Evolutionary conservation across 1,140 invertebrate species (phyloP), one percentile per base, ranked within the genome.

Genomic region (Mizuhopecten yessoensis): DNA sequence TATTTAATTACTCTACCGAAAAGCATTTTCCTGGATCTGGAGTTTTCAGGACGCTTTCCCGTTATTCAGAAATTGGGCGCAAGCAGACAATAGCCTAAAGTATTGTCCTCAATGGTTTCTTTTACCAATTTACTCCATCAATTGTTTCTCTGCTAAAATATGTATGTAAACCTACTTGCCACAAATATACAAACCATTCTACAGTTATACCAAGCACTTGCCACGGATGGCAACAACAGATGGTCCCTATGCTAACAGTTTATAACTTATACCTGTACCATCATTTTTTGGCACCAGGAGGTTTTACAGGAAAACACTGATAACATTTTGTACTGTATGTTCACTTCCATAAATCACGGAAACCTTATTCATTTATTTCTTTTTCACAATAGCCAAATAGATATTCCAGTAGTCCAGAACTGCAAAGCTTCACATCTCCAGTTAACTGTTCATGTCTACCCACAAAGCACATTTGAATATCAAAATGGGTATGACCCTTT

Each of bases 101-200:
- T 29, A 9, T 75, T 75, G 23, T 75, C 23, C 29, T 75, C 23
- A 75, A 75, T 75, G 57, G 57, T 75, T 75, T 75, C 57, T n/a
- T 75, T 75, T 75, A 75, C 57, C 57, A n/a, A 75, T 75, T 29
- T 75, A 75, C 57, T 75, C 57, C n/a, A 29, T 75, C 57, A 75
- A 75, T 75, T 75, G 57, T 75, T 75, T 75, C n/a, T 17, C 57
- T 75, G 57, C 5, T 75, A 75, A 75, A 75, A 75, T 75, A 75
- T 75, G 57, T 29, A 75, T 75, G 57, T 75, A 75, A n/a, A 75
- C n/a, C 23, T 75, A 75, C 57, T 75, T 75, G 57, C 57, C 57
- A 75, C 57, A 75, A 75, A 75, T 75, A 75, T n/a, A 75, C 17
- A 75, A 75, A 75, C 57, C 57, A 75, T 29, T 75, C 23, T n/a